phyloP scores from a whole-genome alignment of 2,888 invertebrate genomes.

The Folsomia manolachei region DNA sequence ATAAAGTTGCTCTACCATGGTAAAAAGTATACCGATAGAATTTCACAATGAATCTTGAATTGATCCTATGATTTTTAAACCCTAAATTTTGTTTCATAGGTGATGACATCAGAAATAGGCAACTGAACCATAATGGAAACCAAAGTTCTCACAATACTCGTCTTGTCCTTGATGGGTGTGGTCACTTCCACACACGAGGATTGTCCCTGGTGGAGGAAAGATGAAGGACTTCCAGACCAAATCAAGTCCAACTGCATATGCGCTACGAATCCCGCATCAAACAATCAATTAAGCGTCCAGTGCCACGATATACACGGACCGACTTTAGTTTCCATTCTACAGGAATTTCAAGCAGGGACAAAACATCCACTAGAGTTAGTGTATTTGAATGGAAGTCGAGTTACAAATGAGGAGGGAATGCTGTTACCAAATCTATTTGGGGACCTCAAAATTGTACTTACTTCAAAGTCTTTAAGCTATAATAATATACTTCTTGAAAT shows the following conservation, averaged over 20 bases:
- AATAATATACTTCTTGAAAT: constrained; percentile 14
- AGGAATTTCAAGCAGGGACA: constrained; percentile 55
- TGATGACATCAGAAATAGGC: no score
- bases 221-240: constrained; percentile 60
- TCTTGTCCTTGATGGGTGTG: neutral
- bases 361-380: constrained; percentile 77
- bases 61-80: no score
- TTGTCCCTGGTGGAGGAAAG: constrained; percentile 77
- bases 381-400: constrained; percentile 83
- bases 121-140: no score
- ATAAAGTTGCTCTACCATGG: no score
- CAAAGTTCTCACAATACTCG: neutral
- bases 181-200: constrained; percentile 57
- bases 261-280: constrained; percentile 70
- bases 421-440: constrained; percentile 43
- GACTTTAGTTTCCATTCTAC: constrained; percentile 65
- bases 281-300: constrained; percentile 80
- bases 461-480: neutral
- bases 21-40: no score
- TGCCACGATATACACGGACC: constrained; percentile 84
- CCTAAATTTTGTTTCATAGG: no score
- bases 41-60: no score
- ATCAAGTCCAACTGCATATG: constrained; percentile 83
- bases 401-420: constrained; percentile 54
- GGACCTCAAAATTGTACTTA: constrained; percentile 43